These are phyloP conservation scores for Rhodeus uyekii DNA, from an alignment of 2,797 vertebrate species.

Conservation along the genomic window DNA sequence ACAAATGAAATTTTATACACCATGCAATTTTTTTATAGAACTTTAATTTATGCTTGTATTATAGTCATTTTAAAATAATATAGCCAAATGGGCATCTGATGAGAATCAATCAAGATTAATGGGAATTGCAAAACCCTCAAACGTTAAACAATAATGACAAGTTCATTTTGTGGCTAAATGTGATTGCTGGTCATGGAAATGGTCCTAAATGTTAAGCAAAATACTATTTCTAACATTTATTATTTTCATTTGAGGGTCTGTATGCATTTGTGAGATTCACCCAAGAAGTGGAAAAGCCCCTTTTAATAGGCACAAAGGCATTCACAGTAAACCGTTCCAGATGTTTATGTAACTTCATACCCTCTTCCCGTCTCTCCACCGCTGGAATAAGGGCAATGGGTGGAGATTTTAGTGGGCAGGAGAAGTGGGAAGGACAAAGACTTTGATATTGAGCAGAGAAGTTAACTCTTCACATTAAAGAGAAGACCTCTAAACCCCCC, in stretches of 20 bases:
- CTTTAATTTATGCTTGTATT: constrained; percentile 20
- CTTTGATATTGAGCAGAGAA: background rate
- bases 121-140: background rate
- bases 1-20: constrained; percentile 11
- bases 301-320: constrained; percentile 31
- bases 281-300: constrained; percentile 14
- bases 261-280: background rate
- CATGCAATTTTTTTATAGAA: background rate
- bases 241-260: background rate
- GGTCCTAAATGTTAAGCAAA: too few species aligned
- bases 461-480: constrained; percentile 21
- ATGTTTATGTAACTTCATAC: constrained; percentile 54
- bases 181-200: background rate
- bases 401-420: constrained; percentile 8
- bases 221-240: background rate
- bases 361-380: background rate
- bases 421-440: background rate
- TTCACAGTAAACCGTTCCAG: constrained; percentile 65
- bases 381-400: background rate
- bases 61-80: background rate
- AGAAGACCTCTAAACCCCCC: background rate
- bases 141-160: background rate
- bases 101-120: background rate
- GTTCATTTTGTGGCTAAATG: background rate
- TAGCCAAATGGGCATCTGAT: background rate